Conservation (phyloP, 2,888 invertebrate genomes). For the Stenchaetothrips biformis region DNA sequence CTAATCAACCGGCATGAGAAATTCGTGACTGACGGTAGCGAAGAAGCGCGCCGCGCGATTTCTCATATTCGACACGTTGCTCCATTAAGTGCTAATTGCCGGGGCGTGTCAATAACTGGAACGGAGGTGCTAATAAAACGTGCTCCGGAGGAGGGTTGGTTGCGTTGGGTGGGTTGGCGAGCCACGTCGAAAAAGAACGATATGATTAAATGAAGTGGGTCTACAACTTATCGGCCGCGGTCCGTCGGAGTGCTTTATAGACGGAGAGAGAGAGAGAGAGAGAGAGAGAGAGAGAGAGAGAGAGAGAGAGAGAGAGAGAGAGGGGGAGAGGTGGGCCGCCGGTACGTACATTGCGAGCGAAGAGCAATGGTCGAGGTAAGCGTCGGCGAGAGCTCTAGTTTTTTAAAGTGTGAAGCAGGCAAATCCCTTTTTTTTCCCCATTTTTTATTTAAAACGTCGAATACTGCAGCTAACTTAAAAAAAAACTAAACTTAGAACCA, state of each 20-base stretch:
- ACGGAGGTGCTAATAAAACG: background rate
- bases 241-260: background rate
- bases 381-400: no score
- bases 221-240: conserved; percentile 2
- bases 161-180: background rate
- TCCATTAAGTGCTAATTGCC: background rate
- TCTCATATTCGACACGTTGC: background rate
- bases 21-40: background rate
- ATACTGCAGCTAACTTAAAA: background rate
- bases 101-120: background rate
- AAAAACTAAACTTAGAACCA: no score
- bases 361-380: no score
- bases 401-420: no score
- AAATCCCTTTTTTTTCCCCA: background rate
- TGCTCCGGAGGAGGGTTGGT: background rate
- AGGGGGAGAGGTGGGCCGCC: background rate
- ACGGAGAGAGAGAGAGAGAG: background rate
- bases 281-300: background rate
- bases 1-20: background rate
- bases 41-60: background rate
- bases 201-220: conserved; percentile 22
- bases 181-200: background rate
- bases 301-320: background rate
- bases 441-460: background rate
- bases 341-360: background rate